These are phyloP conservation scores for Prionailurus bengalensis DNA, from an alignment of 2,113 vertebrate species.

Conservation along the genomic window DNA sequence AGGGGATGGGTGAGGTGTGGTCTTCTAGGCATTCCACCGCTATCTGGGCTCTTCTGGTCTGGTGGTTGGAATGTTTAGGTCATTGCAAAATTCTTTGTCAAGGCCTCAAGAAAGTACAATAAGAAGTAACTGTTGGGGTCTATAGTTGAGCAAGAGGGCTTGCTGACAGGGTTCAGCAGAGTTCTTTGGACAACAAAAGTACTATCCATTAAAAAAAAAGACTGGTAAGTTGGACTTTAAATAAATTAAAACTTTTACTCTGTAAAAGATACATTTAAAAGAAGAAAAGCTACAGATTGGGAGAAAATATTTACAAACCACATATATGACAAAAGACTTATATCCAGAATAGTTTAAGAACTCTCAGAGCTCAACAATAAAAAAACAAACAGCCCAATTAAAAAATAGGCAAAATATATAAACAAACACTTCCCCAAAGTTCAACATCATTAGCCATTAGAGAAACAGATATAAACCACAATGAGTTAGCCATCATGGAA, in stretches of 20 bases:
- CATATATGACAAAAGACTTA: not conserved
- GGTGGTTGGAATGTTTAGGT: not conserved
- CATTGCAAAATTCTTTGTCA: not conserved
- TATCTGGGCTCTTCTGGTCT: not conserved
- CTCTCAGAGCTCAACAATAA: constrained; percentile 27
- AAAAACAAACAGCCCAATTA: constrained; percentile 9
- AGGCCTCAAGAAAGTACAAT: not conserved
- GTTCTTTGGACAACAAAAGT: not conserved
- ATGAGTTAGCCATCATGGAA: not conserved
- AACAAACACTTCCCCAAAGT: not conserved
- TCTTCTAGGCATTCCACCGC: not conserved
- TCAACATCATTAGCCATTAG: not conserved
- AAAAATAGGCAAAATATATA: not conserved
- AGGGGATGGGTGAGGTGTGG: not conserved
- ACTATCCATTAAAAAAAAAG: not conserved
- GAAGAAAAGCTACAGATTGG: not conserved
- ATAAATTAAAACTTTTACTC: constrained; percentile 40
- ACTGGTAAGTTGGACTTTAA: not conserved
- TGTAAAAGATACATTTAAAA: not conserved
- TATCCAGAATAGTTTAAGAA: constrained; percentile 7
- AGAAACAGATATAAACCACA: constrained; percentile 10
- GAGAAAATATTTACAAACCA: constrained; percentile 7
- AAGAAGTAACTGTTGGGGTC: not conserved
- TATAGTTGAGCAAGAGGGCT: not conserved
- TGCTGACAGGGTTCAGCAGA: not conserved